Percentiles rank a stretch among this genome's conserved stretches.
phyloP scores from a whole-genome alignment of 2,888 invertebrate genomes.

The Oegoconia quadripuncta region DNA sequence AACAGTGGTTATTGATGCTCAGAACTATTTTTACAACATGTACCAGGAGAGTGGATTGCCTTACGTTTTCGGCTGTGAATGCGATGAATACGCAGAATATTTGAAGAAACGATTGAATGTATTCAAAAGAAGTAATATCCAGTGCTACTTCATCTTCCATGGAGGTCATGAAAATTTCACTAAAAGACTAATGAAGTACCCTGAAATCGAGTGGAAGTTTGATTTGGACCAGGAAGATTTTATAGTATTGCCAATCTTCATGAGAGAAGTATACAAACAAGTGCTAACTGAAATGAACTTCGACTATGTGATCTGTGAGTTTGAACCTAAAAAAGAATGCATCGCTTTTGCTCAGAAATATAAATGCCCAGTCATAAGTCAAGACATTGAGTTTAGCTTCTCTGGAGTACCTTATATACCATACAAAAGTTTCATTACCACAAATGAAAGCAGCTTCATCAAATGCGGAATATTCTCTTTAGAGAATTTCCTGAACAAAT shows the following conservation, averaged over 20 bases:
- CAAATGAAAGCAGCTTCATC: conserved; percentile 14
- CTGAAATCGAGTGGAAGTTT: not conserved
- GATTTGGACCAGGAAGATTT: not conserved
- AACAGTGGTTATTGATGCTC: conserved; percentile 39
- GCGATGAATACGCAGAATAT: conserved; percentile 29
- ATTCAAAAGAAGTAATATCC: conserved; percentile 35
- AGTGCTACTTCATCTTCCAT: conserved; percentile 40
- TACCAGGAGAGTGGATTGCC: conserved; percentile 26
- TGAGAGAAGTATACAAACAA: conserved; percentile 29
- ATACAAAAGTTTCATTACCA: conserved; percentile 14
- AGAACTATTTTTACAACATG: conserved; percentile 29
- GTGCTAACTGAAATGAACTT: conserved; percentile 36
- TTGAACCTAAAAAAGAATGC: conserved; percentile 33
- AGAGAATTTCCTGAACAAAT: conserved; percentile 24
- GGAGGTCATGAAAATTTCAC: conserved; percentile 30
- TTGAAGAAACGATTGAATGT: conserved; percentile 26
- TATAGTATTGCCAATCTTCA: conserved; percentile 26
- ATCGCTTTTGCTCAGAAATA: conserved; percentile 34
- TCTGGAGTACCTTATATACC: conserved; percentile 35
- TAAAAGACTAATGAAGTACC: conserved; percentile 10
- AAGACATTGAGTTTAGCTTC: conserved; percentile 37
- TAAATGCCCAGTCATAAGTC: conserved; percentile 36
- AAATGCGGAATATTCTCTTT: conserved; percentile 25
- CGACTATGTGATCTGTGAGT: conserved; percentile 29
- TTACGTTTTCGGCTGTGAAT: conserved; percentile 34